These are phyloP conservation scores for Hydraecia micacea DNA, from an alignment of 2,888 invertebrate genomes.

Conservation along the genomic window DNA sequence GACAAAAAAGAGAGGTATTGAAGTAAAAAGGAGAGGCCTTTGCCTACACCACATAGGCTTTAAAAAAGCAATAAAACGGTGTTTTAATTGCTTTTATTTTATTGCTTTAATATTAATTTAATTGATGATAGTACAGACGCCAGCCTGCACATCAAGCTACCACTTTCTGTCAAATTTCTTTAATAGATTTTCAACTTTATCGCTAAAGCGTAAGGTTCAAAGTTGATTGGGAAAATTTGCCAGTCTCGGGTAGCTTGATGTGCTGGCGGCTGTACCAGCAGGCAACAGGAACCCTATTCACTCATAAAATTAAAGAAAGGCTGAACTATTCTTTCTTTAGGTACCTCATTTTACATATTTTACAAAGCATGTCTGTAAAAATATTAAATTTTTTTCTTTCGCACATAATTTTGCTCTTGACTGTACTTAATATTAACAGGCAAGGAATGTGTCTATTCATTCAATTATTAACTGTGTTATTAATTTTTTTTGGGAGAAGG, in stretches of 20 bases:
- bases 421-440: neutral
- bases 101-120: neutral
- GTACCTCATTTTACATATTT: neutral
- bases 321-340: neutral
- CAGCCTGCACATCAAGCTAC: too few relatives aligned
- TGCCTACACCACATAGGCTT: neutral
- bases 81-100: neutral
- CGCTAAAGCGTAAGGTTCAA: too few relatives aligned
- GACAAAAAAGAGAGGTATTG: too few relatives aligned
- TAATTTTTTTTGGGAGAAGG: neutral
- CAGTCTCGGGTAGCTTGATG: too few relatives aligned
- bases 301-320: neutral
- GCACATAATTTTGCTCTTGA: neutral
- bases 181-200: too few relatives aligned
- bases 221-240: too few relatives aligned
- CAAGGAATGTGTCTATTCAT: neutral
- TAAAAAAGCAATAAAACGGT: neutral
- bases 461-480: neutral
- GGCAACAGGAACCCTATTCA: too few relatives aligned
- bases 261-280: too few relatives aligned
- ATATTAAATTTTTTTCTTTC: neutral
- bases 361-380: neutral
- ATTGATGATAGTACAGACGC: too few relatives aligned
- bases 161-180: too few relatives aligned
- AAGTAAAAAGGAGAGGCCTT: too few relatives aligned